These are phyloP conservation scores for Choloepus didactylus DNA, from an alignment of 2,797 vertebrate species.

Conservation along the genomic window DNA sequence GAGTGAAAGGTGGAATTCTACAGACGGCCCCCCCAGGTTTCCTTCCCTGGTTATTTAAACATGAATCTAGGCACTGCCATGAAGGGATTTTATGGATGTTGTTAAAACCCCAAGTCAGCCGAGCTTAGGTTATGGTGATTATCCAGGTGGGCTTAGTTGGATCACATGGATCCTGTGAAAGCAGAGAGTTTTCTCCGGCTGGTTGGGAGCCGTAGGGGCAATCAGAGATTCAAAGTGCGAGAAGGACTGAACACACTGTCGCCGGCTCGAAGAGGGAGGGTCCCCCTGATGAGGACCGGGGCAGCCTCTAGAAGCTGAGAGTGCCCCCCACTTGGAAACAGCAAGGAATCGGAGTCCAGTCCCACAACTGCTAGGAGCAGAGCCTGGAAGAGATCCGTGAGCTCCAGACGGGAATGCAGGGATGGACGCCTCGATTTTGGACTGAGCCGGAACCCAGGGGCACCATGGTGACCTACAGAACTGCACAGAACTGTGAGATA, in stretches of 20 bases:
- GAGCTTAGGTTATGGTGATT: background rate
- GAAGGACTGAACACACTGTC: fast-evolving
- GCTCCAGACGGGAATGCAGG: background rate
- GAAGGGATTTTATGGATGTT: background rate
- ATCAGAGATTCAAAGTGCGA: background rate
- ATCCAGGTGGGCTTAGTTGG: background rate
- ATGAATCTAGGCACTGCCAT: background rate
- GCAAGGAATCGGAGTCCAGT: background rate
- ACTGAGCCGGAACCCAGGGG: background rate
- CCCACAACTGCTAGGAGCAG: background rate
- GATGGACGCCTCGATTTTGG: fast-evolving
- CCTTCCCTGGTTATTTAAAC: background rate
- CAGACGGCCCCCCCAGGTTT: background rate
- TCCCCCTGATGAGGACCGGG: background rate
- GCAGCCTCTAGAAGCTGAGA: background rate
- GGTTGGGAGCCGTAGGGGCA: background rate
- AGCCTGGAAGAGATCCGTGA: fast-evolving
- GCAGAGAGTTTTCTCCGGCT: background rate
- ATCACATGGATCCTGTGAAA: background rate
- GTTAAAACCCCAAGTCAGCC: background rate
- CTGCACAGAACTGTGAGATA: background rate
- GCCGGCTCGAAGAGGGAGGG: background rate
- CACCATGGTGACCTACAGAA: too few species aligned
- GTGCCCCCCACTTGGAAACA: background rate
- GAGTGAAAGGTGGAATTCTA: background rate